phyloP scores from a whole-genome alignment of 1,140 invertebrate species.

The Dreissena polymorpha region DNA sequence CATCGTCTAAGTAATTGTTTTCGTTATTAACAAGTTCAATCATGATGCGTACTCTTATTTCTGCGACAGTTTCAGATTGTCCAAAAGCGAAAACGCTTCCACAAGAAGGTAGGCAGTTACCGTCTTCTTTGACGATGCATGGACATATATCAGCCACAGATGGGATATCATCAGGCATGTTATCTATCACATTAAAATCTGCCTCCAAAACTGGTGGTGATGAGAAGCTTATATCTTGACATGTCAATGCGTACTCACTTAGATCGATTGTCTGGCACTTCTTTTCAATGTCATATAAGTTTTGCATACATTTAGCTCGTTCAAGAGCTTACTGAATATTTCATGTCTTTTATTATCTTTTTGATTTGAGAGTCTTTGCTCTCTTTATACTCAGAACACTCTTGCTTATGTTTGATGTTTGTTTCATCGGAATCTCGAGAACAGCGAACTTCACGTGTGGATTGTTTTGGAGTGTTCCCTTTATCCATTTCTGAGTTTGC shows the following conservation, averaged over 20 bases:
- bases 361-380: too few species aligned
- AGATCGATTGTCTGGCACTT: not conserved
- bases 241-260: not conserved
- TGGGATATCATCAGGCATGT: not conserved
- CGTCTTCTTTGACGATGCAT: constrained; percentile 5
- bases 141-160: not conserved
- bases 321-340: not conserved
- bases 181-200: not conserved
- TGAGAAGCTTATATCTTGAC: not conserved
- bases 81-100: constrained; percentile 16
- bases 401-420: not conserved
- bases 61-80: not conserved
- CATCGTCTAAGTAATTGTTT: constrained; percentile 9
- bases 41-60: constrained; percentile 9
- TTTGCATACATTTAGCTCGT: not conserved
- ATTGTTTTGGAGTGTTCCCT: too few species aligned
- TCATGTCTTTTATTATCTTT: not conserved
- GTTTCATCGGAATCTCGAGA: not conserved
- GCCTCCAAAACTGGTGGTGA: not conserved
- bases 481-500: not conserved
- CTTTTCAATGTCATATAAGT: not conserved
- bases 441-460: not conserved
- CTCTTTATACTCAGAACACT: not conserved
- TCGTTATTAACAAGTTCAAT: constrained; percentile 7
- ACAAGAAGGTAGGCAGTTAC: constrained; percentile 29